Base-by-base conservation (phyloP, 2,797 vertebrate species). In the Sebastes diaconus region DNA sequence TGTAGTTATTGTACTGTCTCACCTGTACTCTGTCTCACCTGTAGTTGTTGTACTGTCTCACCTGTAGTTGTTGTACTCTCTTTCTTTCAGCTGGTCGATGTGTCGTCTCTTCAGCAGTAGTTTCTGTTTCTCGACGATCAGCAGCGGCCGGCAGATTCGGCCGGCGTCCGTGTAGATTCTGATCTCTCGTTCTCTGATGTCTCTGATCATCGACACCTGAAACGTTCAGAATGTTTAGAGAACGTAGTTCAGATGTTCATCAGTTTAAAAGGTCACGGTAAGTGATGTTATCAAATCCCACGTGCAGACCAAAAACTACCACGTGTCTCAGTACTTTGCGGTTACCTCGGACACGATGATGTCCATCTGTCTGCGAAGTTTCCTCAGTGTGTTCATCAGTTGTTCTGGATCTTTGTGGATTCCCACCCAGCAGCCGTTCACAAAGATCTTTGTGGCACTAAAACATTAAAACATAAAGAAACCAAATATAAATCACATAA, bases 331-430 rank as follows among this genome's bases (percentile, higher is more conserved):
- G 39, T 14, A 42, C 14, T 42, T 42, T 42, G 11, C 3, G 2
- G 14, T 81, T 93, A 99, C 98, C 97, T 99, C 99, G 2, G 99
- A 99, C 50, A 99, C 99, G 22, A 99, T 99, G 92, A 99, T 99
- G 93, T 99, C 99, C 99, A 99, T 99, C 93, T 99, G 98, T 75
- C 98, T 95, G 63, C 99, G 95, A 4, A 99, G 93, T 72, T 99
- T 99, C 87, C 98, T 95, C 54, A 99, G 92, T 0, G 99, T 99
- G 88, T 99, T 99, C 99, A 99, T 99, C 85, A 99, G 96, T 70
- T 99, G 99, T 79, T 99, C 98, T 0, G 98, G 99, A 88, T 99
- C 99, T 95, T 99, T 99, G 93, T 99, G 98, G 92, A 99, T 99
- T 50, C 99, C 99, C 10, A 99, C 99, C 99, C 99, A 99, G 91